phyloP scores from a whole-genome alignment of 2,888 invertebrate species.

The Eupeodes latifasciatus region DNA sequence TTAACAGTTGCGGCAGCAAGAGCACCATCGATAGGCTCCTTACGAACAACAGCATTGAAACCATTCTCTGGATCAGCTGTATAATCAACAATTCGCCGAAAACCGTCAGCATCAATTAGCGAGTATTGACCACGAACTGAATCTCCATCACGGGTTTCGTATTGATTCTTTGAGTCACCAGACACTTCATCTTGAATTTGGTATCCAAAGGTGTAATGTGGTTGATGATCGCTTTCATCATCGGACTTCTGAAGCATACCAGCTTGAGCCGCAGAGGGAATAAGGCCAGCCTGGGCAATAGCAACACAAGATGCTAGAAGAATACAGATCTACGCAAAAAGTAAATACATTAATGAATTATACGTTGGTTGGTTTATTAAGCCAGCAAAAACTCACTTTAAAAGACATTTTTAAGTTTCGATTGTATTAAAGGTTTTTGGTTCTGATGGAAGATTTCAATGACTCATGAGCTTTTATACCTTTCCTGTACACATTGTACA shows the following conservation, averaged over 20 bases:
- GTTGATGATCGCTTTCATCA: constrained; percentile 83
- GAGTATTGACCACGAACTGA: constrained; percentile 84
- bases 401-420: constrained; percentile 40
- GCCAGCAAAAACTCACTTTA: constrained; percentile 19
- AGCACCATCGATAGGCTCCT: constrained; percentile 81
- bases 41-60: constrained; percentile 84
- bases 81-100: constrained; percentile 83
- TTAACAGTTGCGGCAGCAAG: constrained; percentile 75
- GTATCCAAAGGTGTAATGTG: constrained; percentile 84
- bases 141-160: constrained; percentile 84
- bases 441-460: constrained; percentile 43
- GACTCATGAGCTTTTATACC: constrained; percentile 62
- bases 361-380: not conserved
- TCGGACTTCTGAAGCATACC: constrained; percentile 77
- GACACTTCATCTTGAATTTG: constrained; percentile 84
- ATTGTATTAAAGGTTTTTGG: not conserved
- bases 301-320: constrained; percentile 79
- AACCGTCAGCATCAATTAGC: constrained; percentile 84
- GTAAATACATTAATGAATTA: not conserved
- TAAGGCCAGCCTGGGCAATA: constrained; percentile 81
- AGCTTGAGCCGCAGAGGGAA: constrained; percentile 79
- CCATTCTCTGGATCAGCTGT: constrained; percentile 83
- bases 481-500: not conserved
- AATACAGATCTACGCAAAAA: constrained; percentile 20
- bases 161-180: constrained; percentile 84